A percentile compares a stretch with the other conserved stretches of the same genome.
These are phyloP conservation scores for Venustoraphidia nigricollis DNA, from an alignment of 2,888 invertebrate genomes.

Conservation along the genomic window DNA sequence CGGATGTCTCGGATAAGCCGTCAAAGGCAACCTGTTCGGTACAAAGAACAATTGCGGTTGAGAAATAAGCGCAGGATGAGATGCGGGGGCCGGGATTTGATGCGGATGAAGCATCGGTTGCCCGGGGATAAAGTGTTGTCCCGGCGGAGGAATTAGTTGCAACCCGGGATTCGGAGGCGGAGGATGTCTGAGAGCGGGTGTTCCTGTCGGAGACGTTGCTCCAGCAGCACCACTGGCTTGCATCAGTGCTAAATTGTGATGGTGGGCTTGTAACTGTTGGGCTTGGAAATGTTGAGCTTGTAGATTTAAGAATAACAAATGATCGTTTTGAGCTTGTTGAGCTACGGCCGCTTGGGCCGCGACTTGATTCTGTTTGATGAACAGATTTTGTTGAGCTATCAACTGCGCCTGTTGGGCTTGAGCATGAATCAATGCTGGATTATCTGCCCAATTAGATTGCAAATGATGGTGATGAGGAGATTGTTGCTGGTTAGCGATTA, in stretches of 20 bases:
- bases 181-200: conserved; percentile 11
- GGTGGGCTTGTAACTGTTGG: conserved; percentile 16
- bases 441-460: conserved; percentile 19
- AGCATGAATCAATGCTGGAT: conserved; percentile 28
- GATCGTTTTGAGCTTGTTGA: conserved; percentile 25
- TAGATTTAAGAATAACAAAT: conserved; percentile 26
- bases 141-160: conserved; percentile 18
- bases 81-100: too few relatives aligned
- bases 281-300: conserved; percentile 14
- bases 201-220: conserved; percentile 18
- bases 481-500: conserved; percentile 23
- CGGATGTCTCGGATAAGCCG: too few relatives aligned
- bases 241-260: conserved; percentile 4
- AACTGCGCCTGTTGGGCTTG: conserved; percentile 40
- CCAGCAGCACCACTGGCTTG: conserved; percentile 10
- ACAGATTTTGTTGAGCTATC: conserved; percentile 53
- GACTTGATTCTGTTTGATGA: conserved; percentile 51
- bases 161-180: conserved; percentile 26
- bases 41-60: too few relatives aligned
- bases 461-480: conserved; percentile 25
- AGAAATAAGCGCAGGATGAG: too few relatives aligned
- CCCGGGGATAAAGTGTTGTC: conserved; percentile 12
- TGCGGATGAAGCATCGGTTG: conserved; percentile 2
- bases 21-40: too few relatives aligned
- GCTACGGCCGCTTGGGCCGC: conserved; percentile 27